These are phyloP conservation scores for Saccostrea echinata DNA, from an alignment of 1,140 invertebrate genomes.

Conservation along the genomic window DNA sequence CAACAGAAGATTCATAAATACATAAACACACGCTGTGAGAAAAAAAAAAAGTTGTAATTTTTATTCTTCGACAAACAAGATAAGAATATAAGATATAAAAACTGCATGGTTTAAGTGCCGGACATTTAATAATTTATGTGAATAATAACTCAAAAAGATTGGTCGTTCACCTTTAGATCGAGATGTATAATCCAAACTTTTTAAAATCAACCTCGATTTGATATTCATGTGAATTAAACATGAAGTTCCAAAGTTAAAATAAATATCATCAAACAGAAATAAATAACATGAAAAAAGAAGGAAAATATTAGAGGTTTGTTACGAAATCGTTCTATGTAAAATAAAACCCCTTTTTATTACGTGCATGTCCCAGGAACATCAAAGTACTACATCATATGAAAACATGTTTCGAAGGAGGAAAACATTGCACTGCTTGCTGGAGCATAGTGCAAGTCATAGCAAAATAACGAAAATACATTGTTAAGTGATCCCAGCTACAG, in stretches of 20 bases:
- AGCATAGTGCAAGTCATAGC: neutral
- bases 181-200: too few species aligned
- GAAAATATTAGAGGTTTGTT: too few species aligned
- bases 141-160: neutral
- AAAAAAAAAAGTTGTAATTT: neutral
- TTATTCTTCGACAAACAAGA: neutral
- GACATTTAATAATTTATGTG: constrained; percentile 21
- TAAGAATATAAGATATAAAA: neutral
- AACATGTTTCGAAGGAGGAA: neutral
- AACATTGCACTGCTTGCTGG: neutral
- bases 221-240: too few species aligned
- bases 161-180: neutral
- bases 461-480: neutral
- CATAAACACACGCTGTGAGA: neutral
- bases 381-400: neutral
- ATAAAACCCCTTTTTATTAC: too few species aligned
- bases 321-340: too few species aligned
- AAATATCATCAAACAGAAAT: too few species aligned
- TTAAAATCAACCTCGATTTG: too few species aligned
- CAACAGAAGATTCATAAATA: neutral
- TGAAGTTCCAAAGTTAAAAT: too few species aligned
- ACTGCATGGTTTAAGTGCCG: neutral
- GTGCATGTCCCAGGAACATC: neutral
- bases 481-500: neutral
- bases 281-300: too few species aligned